These are phyloP conservation scores for Synergus laeviventris DNA, from an alignment of 2,888 invertebrate genomes.

Conservation along the genomic window DNA sequence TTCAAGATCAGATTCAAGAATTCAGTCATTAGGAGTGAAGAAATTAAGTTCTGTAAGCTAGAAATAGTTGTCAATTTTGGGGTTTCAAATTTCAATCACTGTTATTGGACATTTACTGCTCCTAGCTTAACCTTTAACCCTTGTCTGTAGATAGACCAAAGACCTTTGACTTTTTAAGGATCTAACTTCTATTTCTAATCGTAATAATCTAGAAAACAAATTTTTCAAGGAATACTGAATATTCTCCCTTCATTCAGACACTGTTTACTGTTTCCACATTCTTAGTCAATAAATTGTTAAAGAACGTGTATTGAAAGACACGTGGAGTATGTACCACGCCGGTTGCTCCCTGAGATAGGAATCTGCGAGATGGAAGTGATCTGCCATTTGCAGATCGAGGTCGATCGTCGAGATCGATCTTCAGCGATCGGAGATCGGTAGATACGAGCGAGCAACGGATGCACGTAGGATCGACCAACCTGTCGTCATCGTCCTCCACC, in stretches of 20 bases:
- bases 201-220: not conserved
- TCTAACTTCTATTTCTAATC: not conserved
- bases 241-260: not conserved
- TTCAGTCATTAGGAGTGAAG: not conserved
- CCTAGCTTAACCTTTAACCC: no score
- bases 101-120: no score
- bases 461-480: slow-evolving; percentile 50
- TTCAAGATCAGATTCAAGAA: not conserved
- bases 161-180: no score
- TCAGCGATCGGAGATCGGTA: slow-evolving; percentile 20
- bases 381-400: slow-evolving; percentile 35
- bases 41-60: not conserved
- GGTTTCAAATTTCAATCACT: no score
- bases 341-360: slow-evolving; percentile 28
- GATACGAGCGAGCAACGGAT: slow-evolving; percentile 24
- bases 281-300: slow-evolving; percentile 34
- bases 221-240: not conserved
- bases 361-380: slow-evolving; percentile 30
- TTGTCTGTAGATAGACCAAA: no score
- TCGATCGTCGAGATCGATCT: slow-evolving; percentile 20
- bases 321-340: slow-evolving; percentile 19
- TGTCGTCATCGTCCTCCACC: slow-evolving; percentile 56
- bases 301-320: slow-evolving; percentile 14
- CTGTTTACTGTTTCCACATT: slow-evolving; percentile 24
- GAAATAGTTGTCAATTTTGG: no score